phyloP scores from a whole-genome alignment of 2,888 invertebrate species.

The Drosophila borborema region DNA sequence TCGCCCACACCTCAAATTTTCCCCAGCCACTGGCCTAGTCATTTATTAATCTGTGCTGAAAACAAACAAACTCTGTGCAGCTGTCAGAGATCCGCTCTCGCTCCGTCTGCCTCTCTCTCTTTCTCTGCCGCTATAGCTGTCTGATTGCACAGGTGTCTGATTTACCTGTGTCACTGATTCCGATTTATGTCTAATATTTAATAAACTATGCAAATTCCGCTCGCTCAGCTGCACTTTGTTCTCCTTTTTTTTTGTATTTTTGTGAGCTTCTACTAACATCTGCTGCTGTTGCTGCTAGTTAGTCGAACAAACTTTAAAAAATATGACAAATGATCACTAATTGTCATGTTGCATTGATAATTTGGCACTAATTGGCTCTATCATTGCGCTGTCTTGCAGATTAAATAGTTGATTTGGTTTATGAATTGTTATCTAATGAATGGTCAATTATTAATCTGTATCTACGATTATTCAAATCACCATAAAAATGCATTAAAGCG shows the following conservation, averaged over 20 bases:
- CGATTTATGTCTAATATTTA: slow-evolving; percentile 38
- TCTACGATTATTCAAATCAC: background rate
- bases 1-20: slow-evolving; percentile 3
- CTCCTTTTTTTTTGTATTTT: background rate
- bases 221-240: slow-evolving; percentile 33
- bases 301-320: slow-evolving; percentile 6
- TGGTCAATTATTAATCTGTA: background rate
- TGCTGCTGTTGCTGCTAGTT: slow-evolving; percentile 7
- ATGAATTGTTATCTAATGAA: slow-evolving; percentile 19
- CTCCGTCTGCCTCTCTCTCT: background rate
- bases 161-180: slow-evolving; percentile 16
- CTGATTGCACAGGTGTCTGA: slow-evolving; percentile 45
- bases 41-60: slow-evolving; percentile 36
- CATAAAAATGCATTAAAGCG: background rate
- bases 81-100: background rate
- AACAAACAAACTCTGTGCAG: slow-evolving; percentile 17
- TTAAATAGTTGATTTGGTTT: slow-evolving; percentile 20
- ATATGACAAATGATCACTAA: slow-evolving; percentile 22
- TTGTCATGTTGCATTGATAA: slow-evolving; percentile 25
- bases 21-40: background rate
- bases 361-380: slow-evolving; percentile 23
- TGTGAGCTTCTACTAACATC: slow-evolving; percentile 2
- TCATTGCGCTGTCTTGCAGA: slow-evolving; percentile 31
- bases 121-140: background rate
- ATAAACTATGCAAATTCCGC: slow-evolving; percentile 43